These are phyloP conservation scores for Melieria picta DNA, from an alignment of 2,888 invertebrate genomes.

Conservation along the genomic window DNA sequence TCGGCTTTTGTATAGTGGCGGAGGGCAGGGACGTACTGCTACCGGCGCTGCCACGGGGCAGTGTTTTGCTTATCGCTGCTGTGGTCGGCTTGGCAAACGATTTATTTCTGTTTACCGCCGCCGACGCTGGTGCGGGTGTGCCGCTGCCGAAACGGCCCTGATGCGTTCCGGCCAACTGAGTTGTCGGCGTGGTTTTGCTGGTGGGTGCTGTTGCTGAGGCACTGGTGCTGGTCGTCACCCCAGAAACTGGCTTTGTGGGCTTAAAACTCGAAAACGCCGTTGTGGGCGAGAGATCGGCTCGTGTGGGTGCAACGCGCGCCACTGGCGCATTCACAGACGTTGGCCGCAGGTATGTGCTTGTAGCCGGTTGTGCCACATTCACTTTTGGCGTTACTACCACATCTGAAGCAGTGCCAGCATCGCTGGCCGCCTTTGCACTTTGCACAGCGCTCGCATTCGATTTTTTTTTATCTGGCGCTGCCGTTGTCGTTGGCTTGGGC, in stretches of 20 bases:
- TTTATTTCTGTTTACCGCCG: slow-evolving; percentile 42
- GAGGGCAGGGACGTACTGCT: slow-evolving; percentile 50
- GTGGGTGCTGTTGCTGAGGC: not conserved
- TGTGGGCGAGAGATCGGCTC: slow-evolving; percentile 59
- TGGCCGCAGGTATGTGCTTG: slow-evolving; percentile 72
- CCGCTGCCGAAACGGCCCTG: slow-evolving; percentile 14
- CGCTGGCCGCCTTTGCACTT: not conserved
- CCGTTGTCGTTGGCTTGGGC: slow-evolving; percentile 22
- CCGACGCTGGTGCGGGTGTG: slow-evolving; percentile 36
- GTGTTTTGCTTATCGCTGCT: slow-evolving; percentile 44
- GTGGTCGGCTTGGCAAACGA: slow-evolving; percentile 43
- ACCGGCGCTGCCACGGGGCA: slow-evolving; percentile 21
- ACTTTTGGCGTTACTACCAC: not conserved
- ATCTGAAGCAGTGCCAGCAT: no score
- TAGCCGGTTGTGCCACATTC: not conserved
- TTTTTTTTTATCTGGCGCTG: slow-evolving; percentile 15
- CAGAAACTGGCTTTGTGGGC: slow-evolving; percentile 45
- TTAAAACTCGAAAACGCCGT: slow-evolving; percentile 64
- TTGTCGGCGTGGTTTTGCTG: not conserved
- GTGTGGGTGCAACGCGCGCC: slow-evolving; percentile 64
- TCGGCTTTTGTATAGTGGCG: slow-evolving; percentile 58
- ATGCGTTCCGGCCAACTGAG: not conserved
- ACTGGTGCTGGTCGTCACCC: not conserved
- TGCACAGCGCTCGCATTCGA: slow-evolving; percentile 26
- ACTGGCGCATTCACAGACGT: slow-evolving; percentile 76